A percentile compares a stretch with the other conserved stretches of the same genome.
These are phyloP conservation scores for Zonitis immaculata DNA, from an alignment of 2,888 invertebrate genomes.

Conservation along the genomic window DNA sequence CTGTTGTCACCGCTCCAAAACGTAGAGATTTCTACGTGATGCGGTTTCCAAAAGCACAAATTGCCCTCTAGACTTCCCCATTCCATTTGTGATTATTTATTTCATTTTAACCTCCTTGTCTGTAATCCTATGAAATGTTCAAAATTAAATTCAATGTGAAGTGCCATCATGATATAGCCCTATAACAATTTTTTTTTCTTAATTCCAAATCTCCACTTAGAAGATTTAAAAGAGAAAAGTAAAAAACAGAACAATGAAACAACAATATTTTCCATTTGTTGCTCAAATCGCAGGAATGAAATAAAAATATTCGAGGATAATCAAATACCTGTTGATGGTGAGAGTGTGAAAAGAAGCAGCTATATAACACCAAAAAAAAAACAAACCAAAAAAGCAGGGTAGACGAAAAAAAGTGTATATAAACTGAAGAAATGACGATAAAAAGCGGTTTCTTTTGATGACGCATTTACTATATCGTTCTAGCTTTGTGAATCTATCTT, in stretches of 20 bases:
- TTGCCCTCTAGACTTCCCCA: slow-evolving; percentile 40
- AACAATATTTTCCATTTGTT: background rate
- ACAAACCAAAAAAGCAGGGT: no score
- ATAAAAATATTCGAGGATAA: slow-evolving; percentile 22
- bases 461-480: slow-evolving; percentile 28
- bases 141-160: slow-evolving; percentile 14
- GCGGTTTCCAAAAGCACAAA: slow-evolving; percentile 49
- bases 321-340: slow-evolving; percentile 42
- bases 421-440: slow-evolving; percentile 18
- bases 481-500: slow-evolving; percentile 30
- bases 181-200: no score
- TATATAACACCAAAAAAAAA: slow-evolving; percentile 30
- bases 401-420: background rate
- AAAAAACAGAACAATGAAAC: slow-evolving; percentile 11
- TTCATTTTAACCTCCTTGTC: slow-evolving; percentile 40
- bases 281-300: slow-evolving; percentile 8
- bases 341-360: slow-evolving; percentile 20
- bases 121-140: slow-evolving; percentile 13
- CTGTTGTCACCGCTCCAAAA: slow-evolving; percentile 48
- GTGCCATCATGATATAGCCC: slow-evolving; percentile 10
- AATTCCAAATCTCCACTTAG: no score
- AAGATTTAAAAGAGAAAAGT: no score
- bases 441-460: slow-evolving; percentile 38
- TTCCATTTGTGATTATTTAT: slow-evolving; percentile 42
- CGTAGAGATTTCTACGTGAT: slow-evolving; percentile 50